Evolutionary conservation across 2,888 invertebrate species (phyloP), one percentile per base, ranked within the genome.

Genomic region (Anoplius nigerrimus): DNA sequence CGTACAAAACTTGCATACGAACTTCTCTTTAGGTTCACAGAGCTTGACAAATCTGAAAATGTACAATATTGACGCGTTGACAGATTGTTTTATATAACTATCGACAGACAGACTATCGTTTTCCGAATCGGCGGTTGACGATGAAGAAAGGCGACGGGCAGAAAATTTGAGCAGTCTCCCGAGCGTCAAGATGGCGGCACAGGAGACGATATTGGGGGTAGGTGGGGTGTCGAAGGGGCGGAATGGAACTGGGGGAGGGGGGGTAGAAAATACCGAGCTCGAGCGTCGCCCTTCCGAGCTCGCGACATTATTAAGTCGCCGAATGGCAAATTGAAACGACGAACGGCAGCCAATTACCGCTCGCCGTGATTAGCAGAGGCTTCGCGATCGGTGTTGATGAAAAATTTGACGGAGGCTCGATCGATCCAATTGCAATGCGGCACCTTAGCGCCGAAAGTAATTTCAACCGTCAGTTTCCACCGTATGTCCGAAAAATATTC

Each of bases 281-380:
- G 0, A 15, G 52, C 20, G 22, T 52, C 52, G 20, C 22, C 52
- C 21, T 52, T 52, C 52, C 21, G 15, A 48, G n/a, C 48, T 16
- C 48, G 48, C 48, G 48, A 18, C 48, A 48, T 48, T 34, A 34
- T 34, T 48, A 48, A 16, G 48, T 8, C 20, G 15, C 42, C 21
- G 46, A 63, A 53, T 15, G 42, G 22, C 42, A 58, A 58, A 58
- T 52, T 45, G 21, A 52, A 48, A 22, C 52, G 22, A 20, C 57
- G 46, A 51, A 27, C 22, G 22, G 22, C 52, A 21, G 52, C 52
- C 52, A 52, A 52, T 52, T 52, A 52, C 22, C 52, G 52, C 13
- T 52, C 52, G 15, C 20, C 21, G 22, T 52, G 52, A 52, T 52
- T 52, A 52, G 52, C 22, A 52, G 52, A 18, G 52, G 18, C 48